A percentile compares a stretch with the other conserved stretches of the same genome.
These are phyloP conservation scores for Periplaneta americana DNA, from an alignment of 1,140 invertebrate species.

Conservation along the genomic window DNA sequence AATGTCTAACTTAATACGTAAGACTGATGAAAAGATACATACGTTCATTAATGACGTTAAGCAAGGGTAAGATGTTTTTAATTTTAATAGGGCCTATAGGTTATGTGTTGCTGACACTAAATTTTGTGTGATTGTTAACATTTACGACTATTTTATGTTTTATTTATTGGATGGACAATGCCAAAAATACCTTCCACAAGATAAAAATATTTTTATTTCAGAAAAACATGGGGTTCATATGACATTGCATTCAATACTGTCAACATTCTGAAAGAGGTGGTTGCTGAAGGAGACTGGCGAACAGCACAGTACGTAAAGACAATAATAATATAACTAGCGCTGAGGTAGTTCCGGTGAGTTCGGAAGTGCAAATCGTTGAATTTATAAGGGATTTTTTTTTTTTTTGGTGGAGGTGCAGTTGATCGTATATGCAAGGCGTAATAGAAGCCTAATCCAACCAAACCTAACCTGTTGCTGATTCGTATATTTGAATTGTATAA, in stretches of 20 bases:
- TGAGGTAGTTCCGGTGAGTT: no score
- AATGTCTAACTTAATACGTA: no score
- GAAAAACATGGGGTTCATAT: conserved; percentile 50
- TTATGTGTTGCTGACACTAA: background rate
- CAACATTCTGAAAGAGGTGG: conserved; percentile 49
- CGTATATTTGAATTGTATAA: no score
- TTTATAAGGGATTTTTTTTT: no score
- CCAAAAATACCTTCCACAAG: background rate
- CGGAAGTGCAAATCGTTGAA: no score
- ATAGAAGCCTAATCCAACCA: no score
- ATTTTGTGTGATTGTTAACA: background rate
- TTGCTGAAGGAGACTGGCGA: conserved; percentile 48
- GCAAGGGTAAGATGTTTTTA: background rate
- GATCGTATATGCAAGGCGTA: no score
- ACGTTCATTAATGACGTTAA: conserved; percentile 6
- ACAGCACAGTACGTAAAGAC: conserved; percentile 55
- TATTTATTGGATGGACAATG: no score
- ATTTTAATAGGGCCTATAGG: background rate
- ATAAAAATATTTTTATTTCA: conserved; percentile 33
- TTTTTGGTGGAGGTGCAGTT: no score
- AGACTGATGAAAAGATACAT: background rate
- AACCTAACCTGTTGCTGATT: no score
- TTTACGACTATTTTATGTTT: background rate
- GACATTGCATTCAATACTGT: conserved; percentile 54
- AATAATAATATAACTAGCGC: no score